Base-by-base conservation (phyloP, 2,888 invertebrate species). In the Maniola hyperantus region DNA sequence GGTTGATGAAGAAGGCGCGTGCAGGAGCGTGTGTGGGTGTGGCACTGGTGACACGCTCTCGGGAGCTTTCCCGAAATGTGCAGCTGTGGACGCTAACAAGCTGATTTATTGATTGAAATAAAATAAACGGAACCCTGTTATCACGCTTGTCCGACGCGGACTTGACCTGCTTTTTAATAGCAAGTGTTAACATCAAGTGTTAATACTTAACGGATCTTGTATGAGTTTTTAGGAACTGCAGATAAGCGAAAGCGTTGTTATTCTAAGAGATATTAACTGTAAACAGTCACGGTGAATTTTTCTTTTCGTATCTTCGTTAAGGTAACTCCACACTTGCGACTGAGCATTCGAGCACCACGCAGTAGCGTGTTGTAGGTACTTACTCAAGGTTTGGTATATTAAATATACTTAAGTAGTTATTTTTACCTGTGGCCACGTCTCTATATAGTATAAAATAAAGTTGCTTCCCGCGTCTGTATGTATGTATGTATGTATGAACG, bases 261-360 rank as follows among this genome's bases (percentile, higher is more conserved):
- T 42, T 64, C 59, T 65, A 36, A 63, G 54, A 63, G 50, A 48
- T 33, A 59, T 55, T 66, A 66, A 66, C 69, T 64, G 66, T 66
- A 69, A 63, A 65, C 36, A 69, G 60, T 64, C 60, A 69, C 50
- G 60, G 63, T 64, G 26, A 48, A 60, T 61, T 69, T 66, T 64
- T 61, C 61, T 50, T 51, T 36, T 61, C 51, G 33, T n/a, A 64
- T 60, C 54, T 64, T 26, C 48, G 39, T 51, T 64, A 65, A 59
- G 58, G 50, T 48, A 15, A 10, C 34, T n/a, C 48, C 18, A 60
- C 48, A 60, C 48, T 10, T 60, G 10, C 36, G 61, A 57, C 15
- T 15, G 1, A 5, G 6, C 13, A 33, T n/a, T 6, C n/a, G 51
- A 26, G 6, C 13, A 15, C 18, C 18, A 18, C 18, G 46, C 46